phyloP scores from a whole-genome alignment of 2,888 invertebrate species.

The Pecten maximus region DNA sequence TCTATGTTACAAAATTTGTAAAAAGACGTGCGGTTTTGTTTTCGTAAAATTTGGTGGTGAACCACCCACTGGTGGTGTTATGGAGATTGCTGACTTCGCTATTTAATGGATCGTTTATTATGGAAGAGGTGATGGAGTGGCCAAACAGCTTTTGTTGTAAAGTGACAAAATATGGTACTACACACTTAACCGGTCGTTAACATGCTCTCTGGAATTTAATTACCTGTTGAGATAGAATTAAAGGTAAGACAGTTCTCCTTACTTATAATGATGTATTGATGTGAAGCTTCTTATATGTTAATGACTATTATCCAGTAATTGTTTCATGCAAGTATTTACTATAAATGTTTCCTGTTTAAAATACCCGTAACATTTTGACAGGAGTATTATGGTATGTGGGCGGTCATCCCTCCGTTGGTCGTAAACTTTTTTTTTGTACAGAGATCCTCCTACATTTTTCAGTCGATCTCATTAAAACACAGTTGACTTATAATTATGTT shows the following conservation, averaged over 20 bases:
- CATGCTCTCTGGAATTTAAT: neutral
- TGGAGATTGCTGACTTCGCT: neutral
- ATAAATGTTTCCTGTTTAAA: too few relatives aligned
- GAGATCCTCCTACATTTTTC: too few relatives aligned
- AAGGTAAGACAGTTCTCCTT: neutral
- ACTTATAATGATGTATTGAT: neutral
- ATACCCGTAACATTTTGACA: too few relatives aligned
- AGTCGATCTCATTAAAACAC: too few relatives aligned
- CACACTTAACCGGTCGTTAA: neutral
- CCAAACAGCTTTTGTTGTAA: neutral
- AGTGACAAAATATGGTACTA: slow-evolving; percentile 16
- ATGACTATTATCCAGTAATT: neutral
- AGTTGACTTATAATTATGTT: too few relatives aligned
- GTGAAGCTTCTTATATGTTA: neutral
- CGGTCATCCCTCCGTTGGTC: too few relatives aligned
- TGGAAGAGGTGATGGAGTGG: neutral
- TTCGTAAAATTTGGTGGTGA: neutral
- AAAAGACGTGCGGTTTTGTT: neutral
- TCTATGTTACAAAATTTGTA: neutral
- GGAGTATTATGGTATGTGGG: too few relatives aligned
- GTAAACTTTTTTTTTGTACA: too few relatives aligned
- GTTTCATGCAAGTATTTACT: too few relatives aligned
- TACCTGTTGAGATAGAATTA: neutral
- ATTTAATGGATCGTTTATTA: neutral
- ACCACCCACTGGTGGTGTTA: neutral